Evolutionary conservation across 2,797 vertebrate species (phyloP), one percentile per base, ranked within the genome.

Genomic region (Lagodon rhomboides): DNA sequence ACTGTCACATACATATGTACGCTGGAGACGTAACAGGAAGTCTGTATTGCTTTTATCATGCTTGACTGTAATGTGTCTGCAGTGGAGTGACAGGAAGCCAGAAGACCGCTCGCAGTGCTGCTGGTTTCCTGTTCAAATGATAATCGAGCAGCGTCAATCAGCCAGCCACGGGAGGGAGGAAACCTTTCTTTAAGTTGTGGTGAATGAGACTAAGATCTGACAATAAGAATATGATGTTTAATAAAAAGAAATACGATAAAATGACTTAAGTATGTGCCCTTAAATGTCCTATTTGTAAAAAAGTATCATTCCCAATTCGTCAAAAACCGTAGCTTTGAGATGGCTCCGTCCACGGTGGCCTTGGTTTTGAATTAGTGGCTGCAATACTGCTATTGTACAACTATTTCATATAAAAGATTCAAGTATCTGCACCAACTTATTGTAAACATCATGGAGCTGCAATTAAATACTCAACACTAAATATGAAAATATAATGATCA

Each of bases 81-180:
- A 59, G 34, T 80, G n/a, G 18, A 51, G 60, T 68, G 73, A 86
- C 93, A 94, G 93, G 93, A 94, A 94, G 73, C 61, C 44, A 79
- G 86, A 70, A 87, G 73, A 64, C 74, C 50, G 65, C 75, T 67
- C 17, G 54, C 83, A 74, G 73, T 1, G 11, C 53, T 75, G 82
- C 81, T 89, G 80, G 90, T 89, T 94, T 92, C 90, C 91, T 93
- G 93, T 91, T 25, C 63, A 56, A 81, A 60, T 81, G 53, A 86
- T 81, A 82, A 88, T 80, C 69, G 54, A 77, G 49, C 59, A 56
- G 69, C 66, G 68, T 88, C 59, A 79, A 78, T 75, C 64, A 71
- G 49, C 51, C 23, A 46, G 54, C 12, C 23, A 34, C 49, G 12
- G 30, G 38, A 38, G 38, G 38, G 38, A 62, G 38, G 38, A 73